Conservation (phyloP, 2,888 invertebrate genomes). For the Boloria selene region DNA sequence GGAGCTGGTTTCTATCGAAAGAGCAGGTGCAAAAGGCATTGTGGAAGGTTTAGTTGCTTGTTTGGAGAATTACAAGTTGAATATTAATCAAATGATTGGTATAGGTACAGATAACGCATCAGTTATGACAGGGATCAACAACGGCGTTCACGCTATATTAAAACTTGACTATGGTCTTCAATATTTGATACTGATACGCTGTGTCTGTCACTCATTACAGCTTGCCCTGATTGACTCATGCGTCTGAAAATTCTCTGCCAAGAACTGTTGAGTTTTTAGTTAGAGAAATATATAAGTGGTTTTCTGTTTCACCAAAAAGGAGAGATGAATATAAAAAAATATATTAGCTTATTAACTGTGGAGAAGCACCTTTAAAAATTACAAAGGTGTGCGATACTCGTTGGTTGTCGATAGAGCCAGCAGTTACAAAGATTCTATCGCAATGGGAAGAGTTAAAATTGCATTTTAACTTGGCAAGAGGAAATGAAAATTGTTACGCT, state of each 20-base stretch:
- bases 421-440: too few relatives aligned
- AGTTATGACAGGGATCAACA: slow-evolving; percentile 45
- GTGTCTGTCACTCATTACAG: slow-evolving; percentile 42
- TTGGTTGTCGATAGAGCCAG: too few relatives aligned
- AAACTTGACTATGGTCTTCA: slow-evolving; percentile 30
- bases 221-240: slow-evolving; percentile 44
- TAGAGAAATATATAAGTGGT: slow-evolving; percentile 26
- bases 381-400: too few relatives aligned
- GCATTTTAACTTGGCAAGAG: too few relatives aligned
- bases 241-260: slow-evolving; percentile 44
- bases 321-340: background rate
- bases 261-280: slow-evolving; percentile 37
- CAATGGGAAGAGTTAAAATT: too few relatives aligned
- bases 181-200: background rate
- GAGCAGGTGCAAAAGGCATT: slow-evolving; percentile 23
- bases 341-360: too few relatives aligned
- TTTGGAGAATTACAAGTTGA: slow-evolving; percentile 18
- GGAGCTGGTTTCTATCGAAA: slow-evolving; percentile 18
- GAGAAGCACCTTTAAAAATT: too few relatives aligned
- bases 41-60: slow-evolving; percentile 19
- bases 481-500: too few relatives aligned
- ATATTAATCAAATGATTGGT: slow-evolving; percentile 29
- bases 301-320: slow-evolving; percentile 20
- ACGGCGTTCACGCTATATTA: slow-evolving; percentile 41
- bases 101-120: slow-evolving; percentile 48